Base-by-base conservation (phyloP, 1,140 invertebrate genomes). In the Sarcophaga peregrina region DNA sequence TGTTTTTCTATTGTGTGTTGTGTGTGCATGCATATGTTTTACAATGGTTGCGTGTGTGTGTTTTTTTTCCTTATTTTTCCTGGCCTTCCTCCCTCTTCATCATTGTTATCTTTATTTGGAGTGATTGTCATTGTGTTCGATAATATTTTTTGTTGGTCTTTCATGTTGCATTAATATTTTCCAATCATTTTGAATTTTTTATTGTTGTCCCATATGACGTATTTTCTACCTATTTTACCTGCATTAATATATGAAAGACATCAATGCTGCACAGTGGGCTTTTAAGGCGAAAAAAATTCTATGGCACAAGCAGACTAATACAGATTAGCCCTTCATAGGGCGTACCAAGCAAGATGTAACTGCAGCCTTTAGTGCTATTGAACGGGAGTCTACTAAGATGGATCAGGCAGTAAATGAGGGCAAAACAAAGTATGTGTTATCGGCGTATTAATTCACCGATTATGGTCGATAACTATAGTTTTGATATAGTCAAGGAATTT, bases 111-210 rank as follows among this genome's bases (percentile, higher is more conserved):
- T 4, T 37, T 37, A 37, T 4, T 2, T 37, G 25, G 4, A 37
- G 25, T 37, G 25, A 37, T 37, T 37, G 25, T 37, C 25, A 37
- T 37, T 37, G 25, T 37, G 25, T 37, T 37, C 25, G 25, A 37
- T 37, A 37, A 2, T 37, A 2, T 37, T 37, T 37, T 47, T 75
- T 45, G 11, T 37, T 78, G 25, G 25, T 8, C 47, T 76, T 48
- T 78, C n/a, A 50, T 78, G 47, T 78, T 78, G 75, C 75, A 78
- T 78, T 78, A 78, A 78, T 78, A 78, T 78, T 78, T 78, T 78
- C 25, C 75, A 78, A 78, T 78, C 50, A 50, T 78, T 50, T 78
- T 78, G 48, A 78, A 78, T 78, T 52, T 78, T 78, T 52, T 17
- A 78, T 78, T 78, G 48, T 78, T 78, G 75, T 50, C 75, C n/a